Conservation (phyloP, 2,797 vertebrate species). For the Denticeps clupeoides region DNA sequence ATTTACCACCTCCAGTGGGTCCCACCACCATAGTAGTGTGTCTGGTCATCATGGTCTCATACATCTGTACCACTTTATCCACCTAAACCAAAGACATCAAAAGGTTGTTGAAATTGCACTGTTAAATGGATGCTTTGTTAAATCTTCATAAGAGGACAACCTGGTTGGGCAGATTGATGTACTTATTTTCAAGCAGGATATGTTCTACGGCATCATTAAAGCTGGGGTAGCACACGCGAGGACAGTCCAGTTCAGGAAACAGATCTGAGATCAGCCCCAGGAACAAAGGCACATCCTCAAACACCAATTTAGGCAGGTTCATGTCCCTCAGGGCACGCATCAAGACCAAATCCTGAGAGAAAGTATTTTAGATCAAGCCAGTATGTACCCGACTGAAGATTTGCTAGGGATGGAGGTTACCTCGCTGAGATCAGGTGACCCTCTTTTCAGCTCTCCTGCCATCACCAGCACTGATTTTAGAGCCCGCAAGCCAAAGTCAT, state of each 20-base stretch:
- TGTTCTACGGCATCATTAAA: slow-evolving; percentile 84
- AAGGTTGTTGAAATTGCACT: not conserved
- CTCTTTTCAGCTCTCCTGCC: slow-evolving; percentile 92
- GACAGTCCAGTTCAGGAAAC: slow-evolving; percentile 88
- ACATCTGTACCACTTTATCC: slow-evolving; percentile 96
- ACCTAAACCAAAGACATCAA: slow-evolving; percentile 56
- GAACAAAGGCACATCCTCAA: slow-evolving; percentile 91
- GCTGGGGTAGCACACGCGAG: slow-evolving; percentile 77
- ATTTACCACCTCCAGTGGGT: slow-evolving; percentile 92
- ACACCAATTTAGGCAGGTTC: slow-evolving; percentile 96
- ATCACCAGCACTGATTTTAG: slow-evolving; percentile 92
- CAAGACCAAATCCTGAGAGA: slow-evolving; percentile 79
- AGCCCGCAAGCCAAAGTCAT: slow-evolving; percentile 93
- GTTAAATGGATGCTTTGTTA: not conserved
- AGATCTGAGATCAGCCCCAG: slow-evolving; percentile 88
- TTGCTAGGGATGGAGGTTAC: slow-evolving; percentile 42
- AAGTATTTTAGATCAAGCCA: no score
- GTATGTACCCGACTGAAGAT: not conserved
- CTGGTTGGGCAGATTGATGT: slow-evolving; percentile 71
- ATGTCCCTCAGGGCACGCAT: slow-evolving; percentile 93
- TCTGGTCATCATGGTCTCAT: slow-evolving; percentile 94
- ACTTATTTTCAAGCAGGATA: slow-evolving; percentile 62
- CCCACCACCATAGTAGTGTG: slow-evolving; percentile 96
- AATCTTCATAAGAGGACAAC: slow-evolving; percentile 39
- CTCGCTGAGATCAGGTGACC: slow-evolving; percentile 78